These are phyloP conservation scores for Scolopax mira DNA, from an alignment of 2,113 vertebrate species.

Conservation along the genomic window DNA sequence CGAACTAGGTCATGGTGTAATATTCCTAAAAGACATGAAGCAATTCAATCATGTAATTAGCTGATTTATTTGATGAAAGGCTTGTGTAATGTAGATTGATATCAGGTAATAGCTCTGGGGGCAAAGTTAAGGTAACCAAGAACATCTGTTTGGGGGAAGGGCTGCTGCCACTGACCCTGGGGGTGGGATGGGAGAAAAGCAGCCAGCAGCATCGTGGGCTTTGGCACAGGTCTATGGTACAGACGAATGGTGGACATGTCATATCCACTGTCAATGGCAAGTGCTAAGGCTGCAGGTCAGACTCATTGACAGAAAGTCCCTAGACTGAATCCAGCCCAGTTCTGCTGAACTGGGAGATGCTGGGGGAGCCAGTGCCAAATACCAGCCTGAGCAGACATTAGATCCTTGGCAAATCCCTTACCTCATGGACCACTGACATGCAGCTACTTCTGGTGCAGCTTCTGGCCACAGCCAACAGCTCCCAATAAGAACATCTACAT, in stretches of 20 bases:
- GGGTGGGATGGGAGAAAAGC: neutral
- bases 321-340: neutral
- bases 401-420: neutral
- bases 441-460: neutral
- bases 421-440: neutral
- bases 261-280: neutral
- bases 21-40: neutral
- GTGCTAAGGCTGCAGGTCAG: neutral
- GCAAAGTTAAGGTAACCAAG: neutral
- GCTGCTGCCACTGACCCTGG: neutral
- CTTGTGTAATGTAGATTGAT: neutral
- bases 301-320: neutral
- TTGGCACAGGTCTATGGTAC: neutral
- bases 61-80: neutral
- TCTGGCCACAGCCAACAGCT: neutral
- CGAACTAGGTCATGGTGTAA: neutral
- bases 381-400: neutral
- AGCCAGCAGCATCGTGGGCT: neutral
- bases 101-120: neutral
- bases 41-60: neutral
- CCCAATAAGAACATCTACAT: neutral
- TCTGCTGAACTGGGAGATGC: neutral
- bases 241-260: fast-evolving
- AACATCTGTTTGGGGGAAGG: neutral
- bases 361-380: neutral